Conservation (phyloP, 2,113 vertebrate genomes). For the Zosterops borbonicus region DNA sequence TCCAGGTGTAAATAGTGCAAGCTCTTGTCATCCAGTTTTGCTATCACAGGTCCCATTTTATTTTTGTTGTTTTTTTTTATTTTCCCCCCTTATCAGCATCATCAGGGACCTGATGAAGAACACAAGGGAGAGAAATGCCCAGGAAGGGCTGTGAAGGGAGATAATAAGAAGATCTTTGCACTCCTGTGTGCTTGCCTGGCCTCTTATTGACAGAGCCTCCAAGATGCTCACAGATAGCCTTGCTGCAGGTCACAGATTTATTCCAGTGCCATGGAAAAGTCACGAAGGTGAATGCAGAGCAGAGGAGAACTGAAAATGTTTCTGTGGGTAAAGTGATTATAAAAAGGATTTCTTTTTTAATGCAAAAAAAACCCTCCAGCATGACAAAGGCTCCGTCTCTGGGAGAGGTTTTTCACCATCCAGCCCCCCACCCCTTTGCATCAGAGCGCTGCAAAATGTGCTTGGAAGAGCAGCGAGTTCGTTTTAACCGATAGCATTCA, state of each 20-base stretch:
- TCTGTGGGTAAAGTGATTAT: slow-evolving; percentile 53
- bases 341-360: slow-evolving; percentile 68
- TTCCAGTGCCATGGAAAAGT: slow-evolving; percentile 44
- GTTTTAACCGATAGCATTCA: slow-evolving; percentile 77
- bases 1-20: slow-evolving; percentile 27
- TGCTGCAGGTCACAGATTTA: slow-evolving; percentile 49
- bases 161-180: not conserved
- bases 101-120: slow-evolving; percentile 48
- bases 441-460: slow-evolving; percentile 45
- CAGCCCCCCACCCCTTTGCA: slow-evolving; percentile 22
- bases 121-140: slow-evolving; percentile 4
- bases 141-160: not conserved
- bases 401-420: slow-evolving; percentile 50
- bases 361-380: slow-evolving; percentile 73
- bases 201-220: slow-evolving; percentile 41
- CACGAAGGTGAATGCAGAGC: not conserved
- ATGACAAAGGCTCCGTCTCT: slow-evolving; percentile 60
- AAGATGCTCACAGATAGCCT: slow-evolving; percentile 43
- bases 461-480: slow-evolving; percentile 57
- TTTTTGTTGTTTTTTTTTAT: no score
- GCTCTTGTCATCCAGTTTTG: not conserved
- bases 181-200: not conserved
- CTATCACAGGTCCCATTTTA: not conserved
- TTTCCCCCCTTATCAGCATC: not conserved
- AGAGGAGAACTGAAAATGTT: slow-evolving; percentile 1